Base-by-base conservation (phyloP, 2,888 invertebrate genomes). In the Endomychus coccineus region DNA sequence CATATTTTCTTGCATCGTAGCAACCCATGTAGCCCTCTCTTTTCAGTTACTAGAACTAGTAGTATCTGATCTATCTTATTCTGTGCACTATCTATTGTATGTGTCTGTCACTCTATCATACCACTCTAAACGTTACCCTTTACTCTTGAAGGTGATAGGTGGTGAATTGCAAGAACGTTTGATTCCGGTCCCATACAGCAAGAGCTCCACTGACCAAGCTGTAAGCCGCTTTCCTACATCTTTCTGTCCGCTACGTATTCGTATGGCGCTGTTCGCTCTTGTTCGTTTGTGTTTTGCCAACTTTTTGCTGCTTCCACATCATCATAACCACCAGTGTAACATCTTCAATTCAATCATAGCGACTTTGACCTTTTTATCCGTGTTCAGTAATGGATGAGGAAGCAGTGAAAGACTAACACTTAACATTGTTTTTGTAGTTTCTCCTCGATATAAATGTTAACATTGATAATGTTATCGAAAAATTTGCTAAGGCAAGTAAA, bases 141-240 rank as follows among this genome's bases (percentile, higher is more conserved):
- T 83, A 80, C 81, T 84, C 80, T 85, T 88, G 82, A 89, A 95
- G 95, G 94, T 95, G 84, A 95, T 95, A 88, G 94, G 94, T 85
- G 95, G 95, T 78, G 92, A 94, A 81, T 91, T 91, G 80, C 91
- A 94, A 84, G 94, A 94, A 80, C 90, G 94, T 78, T 89, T 95
- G 85, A 94, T 95, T 75, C 92, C 95, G 76, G 94, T 95, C 76
- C 95, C 94, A 75, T 94, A 94, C 87, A 94, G 94, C 91, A 94
- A 94, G 88, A 92, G 90, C 76, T 91, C 92, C 75, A 95, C 94
- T 78, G 95, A 95, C 82, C 95, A 95, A 88, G 94, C 94, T 90
- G 95, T 95, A 95, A 95, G 95, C 84, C 74, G 75, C 77, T 77
- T 75, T 74, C 70, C 68, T 68, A 67, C 65, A 67, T 66, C 67